These are phyloP conservation scores for Stigmatopora nigra DNA, from an alignment of 2,113 vertebrate species.

Conservation along the genomic window DNA sequence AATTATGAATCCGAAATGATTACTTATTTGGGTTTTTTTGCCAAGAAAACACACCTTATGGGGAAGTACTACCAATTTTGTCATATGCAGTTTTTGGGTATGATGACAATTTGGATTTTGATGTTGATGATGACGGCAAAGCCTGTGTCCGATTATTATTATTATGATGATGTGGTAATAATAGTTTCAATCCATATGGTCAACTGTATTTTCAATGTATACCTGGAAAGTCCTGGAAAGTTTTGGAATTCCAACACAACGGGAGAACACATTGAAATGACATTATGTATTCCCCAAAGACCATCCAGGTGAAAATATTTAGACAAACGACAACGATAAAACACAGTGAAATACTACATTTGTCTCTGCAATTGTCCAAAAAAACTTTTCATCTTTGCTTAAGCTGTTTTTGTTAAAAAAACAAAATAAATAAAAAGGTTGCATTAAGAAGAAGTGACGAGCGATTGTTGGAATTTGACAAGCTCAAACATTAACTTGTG, in stretches of 20 bases:
- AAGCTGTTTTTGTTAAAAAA: too few species aligned
- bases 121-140: too few species aligned
- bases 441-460: too few species aligned
- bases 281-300: background rate
- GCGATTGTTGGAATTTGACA: background rate
- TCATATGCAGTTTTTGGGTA: too few species aligned
- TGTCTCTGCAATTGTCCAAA: background rate
- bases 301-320: background rate
- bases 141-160: too few species aligned
- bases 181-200: background rate
- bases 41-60: too few species aligned
- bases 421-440: too few species aligned
- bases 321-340: background rate
- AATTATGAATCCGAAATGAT: too few species aligned
- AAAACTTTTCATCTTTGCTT: background rate
- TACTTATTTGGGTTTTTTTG: too few species aligned
- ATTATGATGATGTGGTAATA: too few species aligned
- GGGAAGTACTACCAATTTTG: too few species aligned
- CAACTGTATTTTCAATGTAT: background rate
- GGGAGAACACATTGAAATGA: slow-evolving; percentile 17
- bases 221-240: slow-evolving; percentile 20
- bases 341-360: background rate
- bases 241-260: slow-evolving; percentile 21
- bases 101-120: too few species aligned
- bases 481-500: background rate